These are phyloP conservation scores for Pegoplata infirma DNA, from an alignment of 2,888 invertebrate species.

Conservation along the genomic window DNA sequence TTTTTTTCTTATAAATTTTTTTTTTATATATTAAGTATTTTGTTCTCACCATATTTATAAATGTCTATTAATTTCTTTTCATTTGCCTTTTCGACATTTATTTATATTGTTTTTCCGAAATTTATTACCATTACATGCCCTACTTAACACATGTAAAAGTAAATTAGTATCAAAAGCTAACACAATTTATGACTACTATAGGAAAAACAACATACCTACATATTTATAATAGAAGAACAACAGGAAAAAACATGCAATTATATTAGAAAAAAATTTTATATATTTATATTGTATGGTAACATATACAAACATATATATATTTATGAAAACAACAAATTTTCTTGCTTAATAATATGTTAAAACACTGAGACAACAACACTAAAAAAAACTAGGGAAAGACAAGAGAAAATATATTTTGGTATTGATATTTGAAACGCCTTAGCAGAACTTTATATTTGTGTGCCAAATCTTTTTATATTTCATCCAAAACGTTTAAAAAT, in stretches of 20 bases:
- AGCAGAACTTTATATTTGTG: too few species aligned
- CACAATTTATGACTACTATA: constrained; percentile 39
- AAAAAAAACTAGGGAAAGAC: too few species aligned
- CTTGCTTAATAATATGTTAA: constrained; percentile 35
- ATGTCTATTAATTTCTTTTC: constrained; percentile 19
- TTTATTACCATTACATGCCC: constrained; percentile 57
- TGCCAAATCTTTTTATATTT: too few species aligned
- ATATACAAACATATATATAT: too few species aligned
- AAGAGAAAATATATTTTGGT: too few species aligned
- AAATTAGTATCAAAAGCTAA: constrained; percentile 49
- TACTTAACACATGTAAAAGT: constrained; percentile 60
- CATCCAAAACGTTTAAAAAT: too few species aligned
- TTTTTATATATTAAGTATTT: too few species aligned
- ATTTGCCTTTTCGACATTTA: constrained; percentile 36
- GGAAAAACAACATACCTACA: background rate
- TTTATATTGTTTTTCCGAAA: constrained; percentile 40
- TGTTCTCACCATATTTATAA: background rate
- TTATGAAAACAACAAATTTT: background rate
- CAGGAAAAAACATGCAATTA: constrained; percentile 27
- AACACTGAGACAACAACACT: constrained; percentile 22
- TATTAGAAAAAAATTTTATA: constrained; percentile 1
- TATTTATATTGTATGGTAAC: background rate
- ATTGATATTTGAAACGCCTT: too few species aligned
- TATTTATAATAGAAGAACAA: background rate
- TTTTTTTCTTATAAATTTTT: too few species aligned